Conservation (phyloP, 1,140 invertebrate species). For the Drosophila jambulina region DNA sequence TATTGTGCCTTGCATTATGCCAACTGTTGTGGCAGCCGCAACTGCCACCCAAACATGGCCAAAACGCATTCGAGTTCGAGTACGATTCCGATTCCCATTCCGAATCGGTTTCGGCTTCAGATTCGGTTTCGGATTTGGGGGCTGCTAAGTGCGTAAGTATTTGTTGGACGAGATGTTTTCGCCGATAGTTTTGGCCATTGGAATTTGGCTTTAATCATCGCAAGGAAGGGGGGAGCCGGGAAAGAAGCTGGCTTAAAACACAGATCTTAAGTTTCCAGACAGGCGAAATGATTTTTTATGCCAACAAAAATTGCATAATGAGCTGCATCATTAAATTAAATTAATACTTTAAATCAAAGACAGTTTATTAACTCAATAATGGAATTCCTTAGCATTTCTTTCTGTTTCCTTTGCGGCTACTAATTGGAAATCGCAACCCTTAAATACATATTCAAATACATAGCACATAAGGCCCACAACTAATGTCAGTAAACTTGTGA, state of each 20-base stretch:
- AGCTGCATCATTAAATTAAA: constrained; percentile 12
- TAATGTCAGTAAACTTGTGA: constrained; percentile 6
- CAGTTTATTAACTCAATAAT: background rate
- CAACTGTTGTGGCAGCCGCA: constrained; percentile 73
- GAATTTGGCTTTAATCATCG: constrained; percentile 46
- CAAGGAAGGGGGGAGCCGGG: background rate
- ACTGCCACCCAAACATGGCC: constrained; percentile 63
- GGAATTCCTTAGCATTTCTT: background rate
- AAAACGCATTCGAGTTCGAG: constrained; percentile 38
- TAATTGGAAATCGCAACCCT: background rate
- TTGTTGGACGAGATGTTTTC: constrained; percentile 57
- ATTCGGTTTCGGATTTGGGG: constrained; percentile 28
- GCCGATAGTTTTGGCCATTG: constrained; percentile 44
- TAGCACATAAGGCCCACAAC: background rate
- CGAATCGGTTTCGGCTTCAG: constrained; percentile 25
- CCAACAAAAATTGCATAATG: constrained; percentile 1
- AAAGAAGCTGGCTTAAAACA: background rate
- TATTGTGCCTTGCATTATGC: constrained; percentile 73
- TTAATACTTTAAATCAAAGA: background rate
- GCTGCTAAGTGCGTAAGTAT: constrained; percentile 51
- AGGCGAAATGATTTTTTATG: background rate
- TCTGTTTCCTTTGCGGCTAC: rapidly evolving
- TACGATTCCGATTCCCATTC: constrained; percentile 29
- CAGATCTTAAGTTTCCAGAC: constrained; percentile 8
- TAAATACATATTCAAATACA: background rate